Base-by-base conservation (phyloP, 1,140 invertebrate genomes). In the Drosophila asahinai region DNA sequence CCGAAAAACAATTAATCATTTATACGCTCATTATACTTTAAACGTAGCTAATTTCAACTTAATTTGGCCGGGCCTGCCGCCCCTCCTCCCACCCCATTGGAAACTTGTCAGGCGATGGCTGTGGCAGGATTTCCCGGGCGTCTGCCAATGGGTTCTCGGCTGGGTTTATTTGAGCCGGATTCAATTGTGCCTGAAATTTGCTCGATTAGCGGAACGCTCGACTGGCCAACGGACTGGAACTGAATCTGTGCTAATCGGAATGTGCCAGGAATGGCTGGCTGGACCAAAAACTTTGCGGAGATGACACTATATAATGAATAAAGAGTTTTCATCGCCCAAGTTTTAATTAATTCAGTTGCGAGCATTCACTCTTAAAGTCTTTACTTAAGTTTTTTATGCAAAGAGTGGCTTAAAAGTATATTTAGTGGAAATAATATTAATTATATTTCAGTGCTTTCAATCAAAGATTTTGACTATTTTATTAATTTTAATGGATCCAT, bases 1-100 rank as follows among this genome's bases (percentile, higher is more conserved):
- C 49, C 43, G 57, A 48, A 83, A 84, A 62, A 63, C 59, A 86
- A 86, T 86, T 86, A 86, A 86, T 86, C 82, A 86, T 82, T 81
- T 86, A 86, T 71, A 75, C 82, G 70, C 82, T 86, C 82, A 86
- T 86, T 86, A 86, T 81, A 67, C 68, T 86, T 86, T 86, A 86
- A 86, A 81, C 68, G 68, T 25, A 52, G 78, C 82, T 81, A 86
- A 86, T 86, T 86, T 81, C 68, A 67, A 75, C 74, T 86, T 86
- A 64, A 86, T 86, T 86, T 78, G 51, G 33, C 38, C 40, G 19
- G 36, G 25, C 43, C 27, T 9, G 30, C 33, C 33, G 11, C 27
- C 33, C 47, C 42, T 62, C 14, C 7, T 14, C 15, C 15, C 22
- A 25, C 22, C 17, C 11, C 15, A 9, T 55, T 62, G 61, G 74